Evolutionary conservation across 2,888 invertebrate genomes (phyloP).

Genomic region (Mythimna ferrago): DNA sequence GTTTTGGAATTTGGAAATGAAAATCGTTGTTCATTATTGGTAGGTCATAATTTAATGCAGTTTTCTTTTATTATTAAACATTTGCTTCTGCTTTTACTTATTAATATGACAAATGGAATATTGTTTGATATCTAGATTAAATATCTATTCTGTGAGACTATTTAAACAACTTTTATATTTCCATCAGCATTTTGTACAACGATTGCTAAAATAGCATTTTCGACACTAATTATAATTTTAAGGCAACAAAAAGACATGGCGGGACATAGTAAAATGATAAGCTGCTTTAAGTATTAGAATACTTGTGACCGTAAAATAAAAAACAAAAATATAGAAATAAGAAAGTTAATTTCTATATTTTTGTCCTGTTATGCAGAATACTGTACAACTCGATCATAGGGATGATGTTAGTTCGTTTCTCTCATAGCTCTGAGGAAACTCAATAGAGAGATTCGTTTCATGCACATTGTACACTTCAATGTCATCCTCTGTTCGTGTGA

Average conservation of each 20-base stretch:
- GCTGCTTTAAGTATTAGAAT: slow-evolving; percentile 62
- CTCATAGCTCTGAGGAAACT: slow-evolving; percentile 38
- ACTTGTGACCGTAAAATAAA: slow-evolving; percentile 61
- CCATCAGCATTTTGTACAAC: slow-evolving; percentile 86
- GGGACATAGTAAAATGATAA: slow-evolving; percentile 68
- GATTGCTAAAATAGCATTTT: slow-evolving; percentile 78
- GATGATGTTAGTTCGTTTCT: slow-evolving; percentile 37
- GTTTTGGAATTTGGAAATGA: slow-evolving; percentile 69
- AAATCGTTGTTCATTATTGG: slow-evolving; percentile 86
- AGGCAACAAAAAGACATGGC: slow-evolving; percentile 76
- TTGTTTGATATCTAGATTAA: slow-evolving; percentile 90
- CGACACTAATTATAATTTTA: slow-evolving; percentile 74
- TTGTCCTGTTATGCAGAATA: slow-evolving; percentile 59
- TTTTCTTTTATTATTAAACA: slow-evolving; percentile 88
- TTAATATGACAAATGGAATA: slow-evolving; percentile 91
- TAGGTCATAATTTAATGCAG: slow-evolving; percentile 91
- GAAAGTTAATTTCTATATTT: slow-evolving; percentile 52
- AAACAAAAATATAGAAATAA: slow-evolving; percentile 62
- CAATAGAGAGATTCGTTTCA: slow-evolving; percentile 49
- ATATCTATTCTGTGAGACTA: slow-evolving; percentile 88
- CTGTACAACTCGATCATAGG: slow-evolving; percentile 60
- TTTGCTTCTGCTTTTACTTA: slow-evolving; percentile 89
- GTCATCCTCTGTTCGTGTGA: slow-evolving; percentile 28
- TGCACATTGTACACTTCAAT: slow-evolving; percentile 35
- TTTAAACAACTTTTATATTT: slow-evolving; percentile 91